These are phyloP conservation scores for Periphyllus acericola DNA, from an alignment of 2,888 invertebrate genomes.

Conservation along the genomic window DNA sequence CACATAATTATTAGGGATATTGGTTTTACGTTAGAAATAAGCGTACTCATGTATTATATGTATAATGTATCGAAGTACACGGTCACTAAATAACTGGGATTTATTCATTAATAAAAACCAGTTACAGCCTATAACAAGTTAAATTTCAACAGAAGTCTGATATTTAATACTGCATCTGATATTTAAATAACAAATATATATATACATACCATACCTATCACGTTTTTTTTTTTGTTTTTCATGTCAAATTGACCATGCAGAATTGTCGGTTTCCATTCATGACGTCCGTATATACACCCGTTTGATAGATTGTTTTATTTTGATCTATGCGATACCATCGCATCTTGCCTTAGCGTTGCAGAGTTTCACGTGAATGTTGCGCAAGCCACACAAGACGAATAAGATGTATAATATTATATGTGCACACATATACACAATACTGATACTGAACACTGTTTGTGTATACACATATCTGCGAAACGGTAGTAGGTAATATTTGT, in stretches of 20 bases:
- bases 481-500: not conserved
- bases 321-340: slow-evolving; percentile 21
- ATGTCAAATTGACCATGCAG: slow-evolving; percentile 46
- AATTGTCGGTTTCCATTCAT: slow-evolving; percentile 40
- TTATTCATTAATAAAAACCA: not conserved
- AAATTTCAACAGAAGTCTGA: slow-evolving; percentile 28
- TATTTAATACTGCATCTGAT: slow-evolving; percentile 43
- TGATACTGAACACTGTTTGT: not conserved
- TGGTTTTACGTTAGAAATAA: not conserved
- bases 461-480: not conserved
- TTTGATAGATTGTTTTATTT: slow-evolving; percentile 48
- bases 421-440: not conserved
- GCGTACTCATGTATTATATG: no score
- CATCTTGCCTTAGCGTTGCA: not conserved
- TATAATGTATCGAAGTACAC: not conserved
- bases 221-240: not conserved
- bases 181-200: slow-evolving; percentile 3
- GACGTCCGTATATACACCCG: slow-evolving; percentile 5
- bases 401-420: slow-evolving; percentile 3
- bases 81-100: not conserved
- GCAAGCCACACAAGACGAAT: slow-evolving; percentile 48
- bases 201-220: not conserved
- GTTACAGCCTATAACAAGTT: not conserved
- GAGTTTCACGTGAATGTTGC: slow-evolving; percentile 19
- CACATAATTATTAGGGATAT: not conserved